These are phyloP conservation scores for Empis stercorea DNA, from an alignment of 2,888 invertebrate species.

Conservation along the genomic window DNA sequence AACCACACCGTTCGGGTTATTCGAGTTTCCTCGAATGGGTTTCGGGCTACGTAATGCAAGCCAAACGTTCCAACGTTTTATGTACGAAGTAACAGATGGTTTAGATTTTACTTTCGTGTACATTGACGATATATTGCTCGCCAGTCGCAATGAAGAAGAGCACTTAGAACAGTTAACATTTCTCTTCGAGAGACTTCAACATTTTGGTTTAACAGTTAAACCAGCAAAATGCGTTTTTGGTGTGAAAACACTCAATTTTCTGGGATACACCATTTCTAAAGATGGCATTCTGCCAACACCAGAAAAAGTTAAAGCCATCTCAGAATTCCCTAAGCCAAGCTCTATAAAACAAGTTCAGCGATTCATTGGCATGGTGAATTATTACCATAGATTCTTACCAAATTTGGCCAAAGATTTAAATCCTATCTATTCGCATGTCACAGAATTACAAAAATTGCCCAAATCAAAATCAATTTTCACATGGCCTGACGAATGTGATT, in stretches of 20 bases:
- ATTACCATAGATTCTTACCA: slow-evolving; percentile 5
- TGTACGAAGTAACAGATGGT: too few relatives aligned
- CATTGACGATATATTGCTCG: background rate
- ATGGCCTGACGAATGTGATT: background rate
- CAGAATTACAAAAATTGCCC: background rate
- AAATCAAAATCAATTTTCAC: background rate
- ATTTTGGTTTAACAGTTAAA: slow-evolving; percentile 1
- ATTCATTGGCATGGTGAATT: slow-evolving; percentile 6
- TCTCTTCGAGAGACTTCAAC: background rate
- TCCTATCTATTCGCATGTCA: background rate
- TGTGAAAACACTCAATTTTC: background rate
- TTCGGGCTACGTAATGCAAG: background rate
- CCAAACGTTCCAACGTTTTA: background rate
- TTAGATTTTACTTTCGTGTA: background rate
- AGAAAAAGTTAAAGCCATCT: background rate
- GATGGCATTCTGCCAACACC: background rate
- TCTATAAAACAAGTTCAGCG: slow-evolving; percentile 1
- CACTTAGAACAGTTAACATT: background rate
- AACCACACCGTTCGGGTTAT: background rate
- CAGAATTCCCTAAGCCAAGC: background rate
- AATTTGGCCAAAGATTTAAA: background rate
- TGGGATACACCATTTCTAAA: background rate
- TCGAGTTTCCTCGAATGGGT: too few relatives aligned
- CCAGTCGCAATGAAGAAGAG: background rate
- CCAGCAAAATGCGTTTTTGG: slow-evolving; percentile 2